Base-by-base conservation (phyloP, 2,113 vertebrate species). In the Ginglymostoma cirratum region DNA sequence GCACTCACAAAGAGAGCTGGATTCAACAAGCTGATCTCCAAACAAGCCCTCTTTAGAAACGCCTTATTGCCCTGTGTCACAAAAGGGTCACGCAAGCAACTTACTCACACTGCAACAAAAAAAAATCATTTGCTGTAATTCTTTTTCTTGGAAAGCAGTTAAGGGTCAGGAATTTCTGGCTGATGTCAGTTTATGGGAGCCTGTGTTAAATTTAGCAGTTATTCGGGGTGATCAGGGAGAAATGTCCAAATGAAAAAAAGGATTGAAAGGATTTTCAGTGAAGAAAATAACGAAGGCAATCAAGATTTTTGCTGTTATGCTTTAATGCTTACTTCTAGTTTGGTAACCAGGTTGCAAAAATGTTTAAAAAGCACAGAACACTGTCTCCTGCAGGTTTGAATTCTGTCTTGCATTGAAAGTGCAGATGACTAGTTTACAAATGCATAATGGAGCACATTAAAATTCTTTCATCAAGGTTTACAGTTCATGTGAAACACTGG, bases 1-100 rank as follows among this genome's bases (percentile, higher is more conserved):
- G 98, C 23, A 98, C 98, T 27, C 98, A 99, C 96, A 98, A 96
- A 69, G 97, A 96, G 34, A 97, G 97, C 70, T 97, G 96, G 0
- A 96, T 98, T 0, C 97, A 96, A 30, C 96, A 96, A 69, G 96
- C 96, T 10, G 30, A 2, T 38, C 34, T 80, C 5, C 7, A 0
- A 19, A 65, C 76, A 24, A 30, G 38, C 30, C 78, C 76, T 17
- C 38, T 19, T 6, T 14, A 52, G 69, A 34, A 78, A 52, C 12
- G 8, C 55, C 55, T 61, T 7, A 61, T 72, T 23, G 42, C 0
- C 3, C 38, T 38, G 15, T 30, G 0, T 24, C 94, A 48, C 42
- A 3, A 76, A 10, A 21, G 5, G 14, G 42, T 38, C 42, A 19
- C 14, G 23, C 52, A 76, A 4, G 30, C 14, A 1, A 76, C 3